phyloP scores from a whole-genome alignment of 2,797 vertebrate genomes.

The Knipowitschia caucasica region DNA sequence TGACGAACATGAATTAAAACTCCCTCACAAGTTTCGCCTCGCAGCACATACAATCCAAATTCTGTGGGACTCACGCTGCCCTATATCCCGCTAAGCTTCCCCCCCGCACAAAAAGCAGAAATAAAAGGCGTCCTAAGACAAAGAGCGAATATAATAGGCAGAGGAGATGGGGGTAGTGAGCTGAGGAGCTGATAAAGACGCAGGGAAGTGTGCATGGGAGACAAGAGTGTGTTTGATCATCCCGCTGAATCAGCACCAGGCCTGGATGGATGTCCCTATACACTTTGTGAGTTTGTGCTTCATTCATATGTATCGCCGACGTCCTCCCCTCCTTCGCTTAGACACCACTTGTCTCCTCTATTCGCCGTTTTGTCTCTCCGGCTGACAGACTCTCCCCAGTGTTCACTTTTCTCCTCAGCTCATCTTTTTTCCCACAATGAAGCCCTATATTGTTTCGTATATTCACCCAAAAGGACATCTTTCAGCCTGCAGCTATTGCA shows the following conservation, averaged over 20 bases:
- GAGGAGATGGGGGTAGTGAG: conserved; percentile 3
- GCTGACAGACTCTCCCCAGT: conserved; percentile 15
- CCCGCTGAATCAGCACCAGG: conserved; percentile 51
- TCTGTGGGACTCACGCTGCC: conserved; percentile 12
- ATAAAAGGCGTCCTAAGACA: conserved; percentile 10
- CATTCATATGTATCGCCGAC: conserved; percentile 35
- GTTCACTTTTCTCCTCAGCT: background rate
- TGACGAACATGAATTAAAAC: conserved; percentile 8
- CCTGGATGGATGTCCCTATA: conserved; percentile 31
- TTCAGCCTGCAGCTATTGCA: conserved; percentile 14
- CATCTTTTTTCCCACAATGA: conserved; percentile 23
- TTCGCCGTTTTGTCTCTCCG: conserved; percentile 8
- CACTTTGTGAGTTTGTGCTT: conserved; percentile 26
- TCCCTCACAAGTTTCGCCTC: conserved; percentile 17
- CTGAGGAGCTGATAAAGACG: conserved; percentile 26
- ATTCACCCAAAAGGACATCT: conserved; percentile 12
- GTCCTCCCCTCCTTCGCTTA: conserved; percentile 9
- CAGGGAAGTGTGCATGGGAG: conserved; percentile 19
- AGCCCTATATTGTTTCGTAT: conserved; percentile 23
- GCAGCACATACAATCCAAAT: conserved; percentile 19
- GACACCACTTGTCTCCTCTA: conserved; percentile 13
- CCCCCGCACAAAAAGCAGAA: conserved; percentile 9
- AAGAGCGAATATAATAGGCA: conserved; percentile 12
- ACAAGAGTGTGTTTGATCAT: conserved; percentile 37
- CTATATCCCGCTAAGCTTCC: conserved; percentile 18